Evolutionary conservation across 2,113 vertebrate genomes (phyloP), one percentile per base, ranked within the genome.

Genomic region (Hippocampus guttulatus): DNA sequence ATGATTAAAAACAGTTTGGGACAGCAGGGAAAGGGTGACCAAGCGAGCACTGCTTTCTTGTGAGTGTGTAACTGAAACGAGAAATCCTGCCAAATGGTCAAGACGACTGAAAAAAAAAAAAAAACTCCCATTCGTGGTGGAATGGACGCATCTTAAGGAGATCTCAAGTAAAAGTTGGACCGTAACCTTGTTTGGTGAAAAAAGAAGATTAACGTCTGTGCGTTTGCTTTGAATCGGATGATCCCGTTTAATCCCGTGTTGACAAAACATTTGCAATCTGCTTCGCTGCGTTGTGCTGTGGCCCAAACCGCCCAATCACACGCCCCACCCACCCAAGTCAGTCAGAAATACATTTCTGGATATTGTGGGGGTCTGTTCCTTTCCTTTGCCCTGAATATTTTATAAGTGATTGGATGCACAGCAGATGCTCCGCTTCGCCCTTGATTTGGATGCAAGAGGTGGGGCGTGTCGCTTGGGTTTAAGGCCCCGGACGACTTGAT

Each of bases 1-100:
- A 82, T 84, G 64, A 83, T 86, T 82, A 43, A 83, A 49, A 64
- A 16, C 27, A 6, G 25, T 52, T 57, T 33, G 66, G 47, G 70
- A 49, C 20, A 5, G 15, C 33, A 54, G 64, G 62, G 10, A 67
- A 45, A 33, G 9, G 33, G 16, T 14, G 54, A 57, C 23, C 54
- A 23, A 2, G 23, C 11, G 27, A 11, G 33, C 33, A 1, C 3
- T 5, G 40, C 75, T 70, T 60, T 57, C 20, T 41, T 45, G 71
- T 9, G 43, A 14, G 65, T 73, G 38, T 61, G 75, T 83, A 67
- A 57, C 65, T 30, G 33, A 68, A 66, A 64, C 8, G 49, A 51
- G 18, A 5, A 51, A 51, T 20, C 15, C 12, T 14, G 15, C 45
- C 15, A 14, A 15, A 47, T 16, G 45, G 12, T 47, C 33, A 38